Evolutionary conservation across 1,140 invertebrate genomes (phyloP).

Genomic region (Littorina saxatilis): DNA sequence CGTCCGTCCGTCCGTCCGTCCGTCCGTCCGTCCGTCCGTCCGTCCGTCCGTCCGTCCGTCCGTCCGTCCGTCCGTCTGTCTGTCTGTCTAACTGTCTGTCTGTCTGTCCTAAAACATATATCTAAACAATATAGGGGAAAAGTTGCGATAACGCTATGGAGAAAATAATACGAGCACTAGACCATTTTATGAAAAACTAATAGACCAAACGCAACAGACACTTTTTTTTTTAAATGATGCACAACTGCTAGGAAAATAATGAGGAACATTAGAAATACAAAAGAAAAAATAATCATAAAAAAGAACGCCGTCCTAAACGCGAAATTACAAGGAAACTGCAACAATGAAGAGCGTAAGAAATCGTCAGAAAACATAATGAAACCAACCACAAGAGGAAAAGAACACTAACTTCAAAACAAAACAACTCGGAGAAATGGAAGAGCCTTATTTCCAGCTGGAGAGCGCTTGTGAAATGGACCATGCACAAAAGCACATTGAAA

Average conservation of each 20-base stretch:
- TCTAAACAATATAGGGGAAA: neutral
- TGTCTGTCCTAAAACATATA: too few species aligned
- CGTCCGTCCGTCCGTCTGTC: too few species aligned
- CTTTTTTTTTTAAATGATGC: neutral
- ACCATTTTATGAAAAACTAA: too few species aligned
- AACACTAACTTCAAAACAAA: neutral
- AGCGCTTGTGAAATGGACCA: neutral
- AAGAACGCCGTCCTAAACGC: neutral
- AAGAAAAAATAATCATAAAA: constrained; percentile 3
- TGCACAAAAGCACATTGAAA: neutral
- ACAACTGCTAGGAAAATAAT: neutral
- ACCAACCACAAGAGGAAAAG: too few species aligned
- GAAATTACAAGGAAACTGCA: neutral
- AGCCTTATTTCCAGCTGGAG: too few species aligned
- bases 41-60: neutral
- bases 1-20: neutral
- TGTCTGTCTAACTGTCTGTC: too few species aligned
- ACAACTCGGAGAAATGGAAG: neutral
- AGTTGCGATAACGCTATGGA: neutral
- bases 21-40: neutral
- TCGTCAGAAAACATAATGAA: neutral
- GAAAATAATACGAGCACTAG: neutral
- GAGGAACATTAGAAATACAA: neutral
- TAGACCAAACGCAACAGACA: too few species aligned
- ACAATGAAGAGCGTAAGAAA: too few species aligned